Evolutionary conservation across 2,888 invertebrate species (phyloP).

Genomic region (Agrypnus murinus): DNA sequence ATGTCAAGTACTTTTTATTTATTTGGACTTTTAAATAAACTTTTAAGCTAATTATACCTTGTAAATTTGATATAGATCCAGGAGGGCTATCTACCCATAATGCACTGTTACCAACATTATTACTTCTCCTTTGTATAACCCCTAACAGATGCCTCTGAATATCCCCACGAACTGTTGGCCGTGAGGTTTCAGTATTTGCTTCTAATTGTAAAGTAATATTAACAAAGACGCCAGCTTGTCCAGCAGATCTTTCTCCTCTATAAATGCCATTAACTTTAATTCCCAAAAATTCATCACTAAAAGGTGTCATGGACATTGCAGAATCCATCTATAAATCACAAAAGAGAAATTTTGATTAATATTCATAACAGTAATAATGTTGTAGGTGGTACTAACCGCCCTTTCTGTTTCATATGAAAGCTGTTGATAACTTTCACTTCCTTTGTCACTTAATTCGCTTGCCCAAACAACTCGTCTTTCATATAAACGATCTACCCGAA

Average conservation of each 20-base stretch:
- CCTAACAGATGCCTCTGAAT: constrained; percentile 89
- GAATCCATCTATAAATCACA: constrained; percentile 82
- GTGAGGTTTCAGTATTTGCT: constrained; percentile 82
- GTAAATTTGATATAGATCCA: constrained; percentile 81
- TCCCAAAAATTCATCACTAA: constrained; percentile 90
- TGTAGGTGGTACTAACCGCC: constrained; percentile 92
- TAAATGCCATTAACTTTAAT: constrained; percentile 87
- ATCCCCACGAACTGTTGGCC: constrained; percentile 81
- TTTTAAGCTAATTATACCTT: too few species aligned
- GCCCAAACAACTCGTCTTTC: constrained; percentile 88
- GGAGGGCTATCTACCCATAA: constrained; percentile 88
- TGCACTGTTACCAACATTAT: constrained; percentile 91
- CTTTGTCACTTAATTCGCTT: constrained; percentile 81
- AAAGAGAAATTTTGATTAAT: neutral
- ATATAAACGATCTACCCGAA: constrained; percentile 88
- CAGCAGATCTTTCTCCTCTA: constrained; percentile 79
- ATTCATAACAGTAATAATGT: too few species aligned
- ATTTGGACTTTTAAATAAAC: too few species aligned
- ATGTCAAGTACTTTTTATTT: too few species aligned
- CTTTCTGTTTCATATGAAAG: constrained; percentile 89
- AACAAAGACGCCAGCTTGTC: constrained; percentile 85
- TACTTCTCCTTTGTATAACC: constrained; percentile 86
- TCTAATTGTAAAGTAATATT: constrained; percentile 89
- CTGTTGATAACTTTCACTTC: constrained; percentile 87
- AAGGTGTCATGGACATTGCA: constrained; percentile 93